These are phyloP conservation scores for Galerucella pusilla DNA, from an alignment of 2,888 invertebrate species.

Conservation along the genomic window DNA sequence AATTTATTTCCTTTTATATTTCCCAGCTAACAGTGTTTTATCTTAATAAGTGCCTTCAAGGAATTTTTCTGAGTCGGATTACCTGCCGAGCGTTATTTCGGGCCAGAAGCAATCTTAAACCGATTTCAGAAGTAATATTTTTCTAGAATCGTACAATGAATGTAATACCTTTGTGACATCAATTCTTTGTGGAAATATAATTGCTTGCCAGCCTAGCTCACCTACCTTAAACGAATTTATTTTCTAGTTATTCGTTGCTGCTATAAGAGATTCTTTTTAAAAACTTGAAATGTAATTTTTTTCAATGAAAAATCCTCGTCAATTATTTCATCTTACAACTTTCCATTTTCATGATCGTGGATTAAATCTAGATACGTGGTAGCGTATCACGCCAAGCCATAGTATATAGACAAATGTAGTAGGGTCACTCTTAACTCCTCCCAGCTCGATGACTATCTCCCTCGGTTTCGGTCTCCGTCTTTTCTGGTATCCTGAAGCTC, in stretches of 20 bases:
- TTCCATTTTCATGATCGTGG: too few relatives aligned
- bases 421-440: too few relatives aligned
- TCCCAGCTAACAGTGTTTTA: constrained; percentile 41
- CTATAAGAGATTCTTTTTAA: background rate
- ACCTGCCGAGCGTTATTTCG: constrained; percentile 13
- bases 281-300: background rate
- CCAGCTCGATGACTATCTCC: too few relatives aligned
- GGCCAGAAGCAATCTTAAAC: constrained; percentile 19
- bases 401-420: too few relatives aligned
- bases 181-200: constrained; percentile 33
- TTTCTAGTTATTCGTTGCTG: background rate
- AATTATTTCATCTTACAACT: too few relatives aligned
- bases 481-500: too few relatives aligned
- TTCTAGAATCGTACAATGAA: constrained; percentile 36
- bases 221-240: background rate
- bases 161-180: constrained; percentile 31
- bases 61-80: constrained; percentile 31
- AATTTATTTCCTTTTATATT: constrained; percentile 36
- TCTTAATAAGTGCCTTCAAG: constrained; percentile 43
- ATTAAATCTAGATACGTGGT: too few relatives aligned
- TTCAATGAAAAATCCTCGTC: background rate
- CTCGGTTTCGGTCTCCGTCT: too few relatives aligned
- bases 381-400: too few relatives aligned
- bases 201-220: constrained; percentile 25
- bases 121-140: constrained; percentile 38